A percentile compares a stretch with the other conserved stretches of the same genome.
These are phyloP conservation scores for Mirza zaza DNA, from an alignment of 2,113 vertebrate genomes.

Conservation along the genomic window DNA sequence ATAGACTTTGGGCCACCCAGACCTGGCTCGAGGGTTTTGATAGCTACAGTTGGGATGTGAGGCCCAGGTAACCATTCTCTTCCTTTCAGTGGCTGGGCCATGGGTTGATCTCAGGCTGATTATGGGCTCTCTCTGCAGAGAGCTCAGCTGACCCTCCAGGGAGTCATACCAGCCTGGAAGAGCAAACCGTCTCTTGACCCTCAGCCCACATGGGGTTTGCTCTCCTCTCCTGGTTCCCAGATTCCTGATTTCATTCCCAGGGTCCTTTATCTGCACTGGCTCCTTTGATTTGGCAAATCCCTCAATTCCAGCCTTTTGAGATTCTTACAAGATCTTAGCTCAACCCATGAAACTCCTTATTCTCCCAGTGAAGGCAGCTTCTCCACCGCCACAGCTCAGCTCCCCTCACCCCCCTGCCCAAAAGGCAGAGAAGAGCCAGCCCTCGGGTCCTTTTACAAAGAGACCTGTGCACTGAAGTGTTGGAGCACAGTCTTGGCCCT, in stretches of 20 bases:
- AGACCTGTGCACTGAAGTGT: neutral
- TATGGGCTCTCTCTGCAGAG: neutral
- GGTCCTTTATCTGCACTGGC: neutral
- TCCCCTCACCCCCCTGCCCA: too few relatives aligned
- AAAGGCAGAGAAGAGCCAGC: neutral
- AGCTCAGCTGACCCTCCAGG: accelerated
- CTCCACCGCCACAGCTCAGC: neutral
- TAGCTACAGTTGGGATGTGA: neutral
- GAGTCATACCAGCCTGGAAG: neutral
- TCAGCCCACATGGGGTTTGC: neutral
- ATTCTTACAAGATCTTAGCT: neutral
- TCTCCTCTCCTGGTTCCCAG: neutral
- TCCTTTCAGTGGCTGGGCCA: neutral
- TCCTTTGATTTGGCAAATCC: neutral
- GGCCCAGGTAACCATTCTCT: neutral
- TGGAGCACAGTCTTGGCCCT: neutral
- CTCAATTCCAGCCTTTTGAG: neutral
- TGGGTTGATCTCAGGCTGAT: neutral
- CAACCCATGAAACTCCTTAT: neutral
- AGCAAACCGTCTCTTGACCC: neutral
- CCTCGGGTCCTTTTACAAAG: neutral
- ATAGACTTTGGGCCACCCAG: neutral
- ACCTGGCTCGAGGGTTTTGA: too few relatives aligned
- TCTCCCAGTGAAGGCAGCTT: neutral
- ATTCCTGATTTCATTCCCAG: neutral